Percentiles rank a stretch among this genome's conserved stretches.
Evolutionary conservation across 2,888 invertebrate species (phyloP).

Genomic region (Synanthedon formicaeformis): DNA sequence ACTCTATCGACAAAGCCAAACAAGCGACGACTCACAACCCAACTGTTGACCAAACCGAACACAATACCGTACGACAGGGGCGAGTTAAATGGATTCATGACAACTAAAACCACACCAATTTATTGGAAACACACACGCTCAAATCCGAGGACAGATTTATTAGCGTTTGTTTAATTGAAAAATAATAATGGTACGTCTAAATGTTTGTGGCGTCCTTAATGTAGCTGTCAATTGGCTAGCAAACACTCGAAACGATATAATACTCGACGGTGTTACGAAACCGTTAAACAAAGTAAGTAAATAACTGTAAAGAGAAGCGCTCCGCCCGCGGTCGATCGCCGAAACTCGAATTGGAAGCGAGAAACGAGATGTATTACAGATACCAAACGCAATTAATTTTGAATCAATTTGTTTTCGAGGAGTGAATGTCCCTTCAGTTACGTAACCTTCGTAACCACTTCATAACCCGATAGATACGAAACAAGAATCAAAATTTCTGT

Average conservation of each 20-base stretch:
- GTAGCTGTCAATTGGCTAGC: constrained; percentile 21
- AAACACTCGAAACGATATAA: constrained; percentile 24
- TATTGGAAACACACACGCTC: constrained; percentile 19
- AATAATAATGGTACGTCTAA: constrained; percentile 9
- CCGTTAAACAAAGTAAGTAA: constrained; percentile 30
- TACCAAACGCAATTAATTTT: constrained; percentile 38
- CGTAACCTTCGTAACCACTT: background rate
- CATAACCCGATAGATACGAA: background rate
- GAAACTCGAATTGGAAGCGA: constrained; percentile 2
- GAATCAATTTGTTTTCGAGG: constrained; percentile 51
- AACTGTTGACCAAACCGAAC: constrained; percentile 20
- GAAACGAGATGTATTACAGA: constrained; percentile 34
- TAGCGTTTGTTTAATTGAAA: constrained; percentile 22
- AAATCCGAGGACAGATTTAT: constrained; percentile 20
- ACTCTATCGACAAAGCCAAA: constrained; percentile 14
- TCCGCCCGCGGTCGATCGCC: background rate
- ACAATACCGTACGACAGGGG: constrained; percentile 17
- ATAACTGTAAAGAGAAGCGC: constrained; percentile 37
- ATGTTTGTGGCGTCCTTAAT: constrained; percentile 6
- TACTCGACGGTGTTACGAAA: constrained; percentile 25
- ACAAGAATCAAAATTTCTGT: background rate
- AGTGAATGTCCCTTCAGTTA: constrained; percentile 11
- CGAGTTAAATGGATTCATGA: constrained; percentile 57
- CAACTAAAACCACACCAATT: constrained; percentile 40
- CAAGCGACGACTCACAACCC: constrained; percentile 22